A percentile compares a stretch with the other conserved stretches of the same genome.
Evolutionary conservation across 2,888 invertebrate genomes (phyloP).

Genomic region (Synergus umbraculus): DNA sequence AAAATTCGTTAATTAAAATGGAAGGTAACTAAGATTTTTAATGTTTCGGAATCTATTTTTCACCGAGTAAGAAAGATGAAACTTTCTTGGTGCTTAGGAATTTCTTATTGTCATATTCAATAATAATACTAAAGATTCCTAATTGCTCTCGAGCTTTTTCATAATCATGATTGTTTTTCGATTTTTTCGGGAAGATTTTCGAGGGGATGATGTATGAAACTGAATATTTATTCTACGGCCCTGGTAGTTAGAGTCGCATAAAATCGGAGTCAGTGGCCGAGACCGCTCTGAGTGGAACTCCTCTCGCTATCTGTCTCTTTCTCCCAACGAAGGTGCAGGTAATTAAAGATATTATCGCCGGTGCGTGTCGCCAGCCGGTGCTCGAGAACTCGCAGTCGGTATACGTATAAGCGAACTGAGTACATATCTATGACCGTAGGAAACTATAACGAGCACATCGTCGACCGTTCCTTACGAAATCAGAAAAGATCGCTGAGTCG

Average conservation of each 20-base stretch:
- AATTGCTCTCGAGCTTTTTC: neutral
- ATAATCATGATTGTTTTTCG: neutral
- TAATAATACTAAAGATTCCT: neutral
- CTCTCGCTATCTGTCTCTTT: slow-evolving; percentile 47
- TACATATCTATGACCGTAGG: slow-evolving; percentile 51
- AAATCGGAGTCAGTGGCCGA: slow-evolving; percentile 52
- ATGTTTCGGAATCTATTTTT: too few relatives aligned
- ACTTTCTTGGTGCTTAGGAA: too few relatives aligned
- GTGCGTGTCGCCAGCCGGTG: slow-evolving; percentile 70
- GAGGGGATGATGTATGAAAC: neutral
- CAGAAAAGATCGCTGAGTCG: slow-evolving; percentile 43
- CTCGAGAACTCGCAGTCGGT: slow-evolving; percentile 48
- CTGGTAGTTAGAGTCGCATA: slow-evolving; percentile 45
- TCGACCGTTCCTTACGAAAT: slow-evolving; percentile 57
- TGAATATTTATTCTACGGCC: slow-evolving; percentile 32
- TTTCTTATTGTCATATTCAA: too few relatives aligned
- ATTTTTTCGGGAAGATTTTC: neutral
- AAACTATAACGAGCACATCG: slow-evolving; percentile 58
- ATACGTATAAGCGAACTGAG: slow-evolving; percentile 49
- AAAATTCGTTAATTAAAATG: too few relatives aligned
- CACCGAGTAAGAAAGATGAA: too few relatives aligned
- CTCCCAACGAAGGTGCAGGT: slow-evolving; percentile 60
- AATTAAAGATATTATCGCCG: slow-evolving; percentile 75
- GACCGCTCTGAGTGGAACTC: slow-evolving; percentile 49
- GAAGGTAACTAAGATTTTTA: too few relatives aligned